These are phyloP conservation scores for Naja naja DNA, from an alignment of 2,113 vertebrate species.

Conservation along the genomic window DNA sequence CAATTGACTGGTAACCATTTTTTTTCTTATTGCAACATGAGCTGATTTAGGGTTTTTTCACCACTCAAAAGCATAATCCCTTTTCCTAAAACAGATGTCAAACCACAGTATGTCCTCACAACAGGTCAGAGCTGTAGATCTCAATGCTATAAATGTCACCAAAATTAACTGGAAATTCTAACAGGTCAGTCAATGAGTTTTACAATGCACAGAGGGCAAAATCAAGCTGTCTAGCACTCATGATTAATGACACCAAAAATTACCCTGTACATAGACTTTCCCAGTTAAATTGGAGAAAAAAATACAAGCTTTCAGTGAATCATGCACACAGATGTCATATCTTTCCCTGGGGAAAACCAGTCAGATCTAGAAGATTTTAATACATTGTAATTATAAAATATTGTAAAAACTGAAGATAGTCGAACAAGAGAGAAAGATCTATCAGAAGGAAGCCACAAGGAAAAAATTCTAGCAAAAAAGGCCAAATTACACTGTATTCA, in stretches of 20 bases:
- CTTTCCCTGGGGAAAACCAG: slow-evolving; percentile 23
- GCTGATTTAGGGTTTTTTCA: slow-evolving; percentile 42
- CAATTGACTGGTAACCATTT: slow-evolving; percentile 43
- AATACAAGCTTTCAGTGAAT: slow-evolving; percentile 16
- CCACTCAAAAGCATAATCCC: slow-evolving; percentile 33
- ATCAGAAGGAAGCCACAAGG: neutral
- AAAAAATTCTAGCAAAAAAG: neutral
- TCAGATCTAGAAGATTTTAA: slow-evolving; percentile 34
- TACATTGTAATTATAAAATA: neutral
- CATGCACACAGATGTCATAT: neutral
- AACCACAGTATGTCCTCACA: slow-evolving; percentile 46
- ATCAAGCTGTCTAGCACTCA: slow-evolving; percentile 12
- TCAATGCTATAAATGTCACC: slow-evolving; percentile 64
- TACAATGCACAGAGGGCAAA: slow-evolving; percentile 43
- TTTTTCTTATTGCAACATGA: slow-evolving; percentile 46
- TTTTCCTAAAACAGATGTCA: slow-evolving; percentile 65
- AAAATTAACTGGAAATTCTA: slow-evolving; percentile 68
- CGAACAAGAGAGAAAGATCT: neutral
- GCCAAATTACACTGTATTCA: neutral
- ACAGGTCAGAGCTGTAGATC: slow-evolving; percentile 59
- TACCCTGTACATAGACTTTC: slow-evolving; percentile 45
- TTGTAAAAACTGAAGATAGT: neutral
- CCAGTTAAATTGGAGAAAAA: slow-evolving; percentile 37
- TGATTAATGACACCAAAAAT: slow-evolving; percentile 66
- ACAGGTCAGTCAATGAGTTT: slow-evolving; percentile 65